Evolutionary conservation across 2,888 invertebrate genomes (phyloP).

Genomic region (Galerucella calmariensis): DNA sequence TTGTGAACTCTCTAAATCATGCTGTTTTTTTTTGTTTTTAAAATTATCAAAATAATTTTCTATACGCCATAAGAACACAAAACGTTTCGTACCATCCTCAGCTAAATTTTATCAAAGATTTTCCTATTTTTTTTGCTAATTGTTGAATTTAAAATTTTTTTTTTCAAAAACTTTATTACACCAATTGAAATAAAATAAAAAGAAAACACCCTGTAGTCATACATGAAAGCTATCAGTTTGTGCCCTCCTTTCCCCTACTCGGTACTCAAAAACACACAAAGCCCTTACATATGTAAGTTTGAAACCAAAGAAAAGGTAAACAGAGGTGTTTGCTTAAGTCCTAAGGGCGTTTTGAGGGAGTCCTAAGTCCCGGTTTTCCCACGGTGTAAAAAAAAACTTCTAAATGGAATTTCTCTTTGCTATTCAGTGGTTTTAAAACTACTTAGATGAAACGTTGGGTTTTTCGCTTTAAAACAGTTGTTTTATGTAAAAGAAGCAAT

Average conservation of each 20-base stretch:
- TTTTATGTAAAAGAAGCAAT: not conserved
- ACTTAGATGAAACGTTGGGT: not conserved
- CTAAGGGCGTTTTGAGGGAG: slow-evolving; percentile 12
- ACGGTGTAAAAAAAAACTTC: not conserved
- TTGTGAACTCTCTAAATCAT: no score
- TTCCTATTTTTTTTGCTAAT: no score
- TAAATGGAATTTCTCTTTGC: slow-evolving; percentile 9
- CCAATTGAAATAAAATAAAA: not conserved
- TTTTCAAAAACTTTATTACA: not conserved
- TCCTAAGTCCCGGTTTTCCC: slow-evolving; percentile 8
- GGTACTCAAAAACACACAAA: not conserved
- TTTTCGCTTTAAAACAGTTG: not conserved
- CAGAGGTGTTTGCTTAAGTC: slow-evolving; percentile 23
- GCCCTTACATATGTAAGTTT: slow-evolving; percentile 1
- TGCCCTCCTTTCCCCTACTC: slow-evolving; percentile 5
- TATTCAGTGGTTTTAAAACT: not conserved
- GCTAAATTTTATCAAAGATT: no score
- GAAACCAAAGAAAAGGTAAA: slow-evolving; percentile 18
- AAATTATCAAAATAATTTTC: no score
- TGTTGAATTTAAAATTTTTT: no score
- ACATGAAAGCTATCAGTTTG: not conserved
- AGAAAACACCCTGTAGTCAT: not conserved
- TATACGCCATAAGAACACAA: no score
- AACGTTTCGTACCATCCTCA: no score
- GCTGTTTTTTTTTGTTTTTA: no score